These are phyloP conservation scores for Chrysolina oricalcia DNA, from an alignment of 2,888 invertebrate genomes.

Conservation along the genomic window DNA sequence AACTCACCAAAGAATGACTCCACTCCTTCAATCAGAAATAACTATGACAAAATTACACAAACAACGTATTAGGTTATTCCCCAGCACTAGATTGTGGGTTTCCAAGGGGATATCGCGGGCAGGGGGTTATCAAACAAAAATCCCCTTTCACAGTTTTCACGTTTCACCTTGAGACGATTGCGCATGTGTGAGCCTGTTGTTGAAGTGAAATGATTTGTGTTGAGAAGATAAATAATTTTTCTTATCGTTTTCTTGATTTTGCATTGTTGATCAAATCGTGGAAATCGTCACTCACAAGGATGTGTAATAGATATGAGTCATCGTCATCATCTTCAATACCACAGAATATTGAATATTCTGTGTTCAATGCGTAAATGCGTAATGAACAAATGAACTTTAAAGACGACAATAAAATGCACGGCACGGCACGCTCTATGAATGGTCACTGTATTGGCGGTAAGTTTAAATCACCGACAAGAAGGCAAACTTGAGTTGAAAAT, in stretches of 20 bases:
- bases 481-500: no score
- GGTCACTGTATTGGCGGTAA: no score
- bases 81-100: constrained; percentile 43
- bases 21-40: constrained; percentile 28
- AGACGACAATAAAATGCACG: no score
- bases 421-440: no score
- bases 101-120: constrained; percentile 44
- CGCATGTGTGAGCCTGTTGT: background rate
- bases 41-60: constrained; percentile 29
- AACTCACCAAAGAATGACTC: constrained; percentile 39
- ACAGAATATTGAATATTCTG: no score
- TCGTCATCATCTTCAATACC: no score
- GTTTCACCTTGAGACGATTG: background rate
- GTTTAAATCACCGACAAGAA: no score
- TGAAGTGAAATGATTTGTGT: background rate
- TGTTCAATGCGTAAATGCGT: no score
- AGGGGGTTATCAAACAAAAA: constrained; percentile 49
- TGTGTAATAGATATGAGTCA: no score
- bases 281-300: no score
- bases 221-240: background rate
- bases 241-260: background rate
- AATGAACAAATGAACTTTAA: no score
- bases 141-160: constrained; percentile 45
- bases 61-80: constrained; percentile 57
- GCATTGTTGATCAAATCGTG: no score